Conservation (phyloP, 2,797 vertebrate genomes). For the Kryptopterus vitreolus region DNA sequence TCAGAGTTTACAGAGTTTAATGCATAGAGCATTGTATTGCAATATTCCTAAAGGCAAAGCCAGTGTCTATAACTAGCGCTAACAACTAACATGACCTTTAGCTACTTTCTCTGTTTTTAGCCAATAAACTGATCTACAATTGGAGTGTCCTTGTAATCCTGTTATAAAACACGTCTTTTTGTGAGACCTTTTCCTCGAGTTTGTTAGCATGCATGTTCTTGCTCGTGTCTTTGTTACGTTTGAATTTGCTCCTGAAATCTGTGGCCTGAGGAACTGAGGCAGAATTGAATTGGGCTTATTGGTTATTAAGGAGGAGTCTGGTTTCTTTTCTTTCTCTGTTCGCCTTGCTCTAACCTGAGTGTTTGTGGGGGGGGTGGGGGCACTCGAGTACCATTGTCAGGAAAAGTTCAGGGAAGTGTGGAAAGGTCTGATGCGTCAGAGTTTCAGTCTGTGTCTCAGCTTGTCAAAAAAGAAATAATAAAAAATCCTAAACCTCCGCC, state of each 20-base stretch:
- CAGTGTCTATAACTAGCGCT: not conserved
- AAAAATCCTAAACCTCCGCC: constrained; percentile 47
- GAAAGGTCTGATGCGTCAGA: constrained; percentile 62
- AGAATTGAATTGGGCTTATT: not conserved
- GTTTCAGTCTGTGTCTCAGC: constrained; percentile 73
- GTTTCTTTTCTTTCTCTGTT: not conserved
- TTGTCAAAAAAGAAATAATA: too few relatives aligned
- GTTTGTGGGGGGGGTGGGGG: constrained; percentile 24
- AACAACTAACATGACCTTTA: not conserved
- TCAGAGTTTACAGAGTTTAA: too few relatives aligned
- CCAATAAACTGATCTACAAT: not conserved
- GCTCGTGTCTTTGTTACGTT: too few relatives aligned
- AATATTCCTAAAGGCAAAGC: not conserved
- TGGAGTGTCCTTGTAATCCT: not conserved
- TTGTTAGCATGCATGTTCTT: not conserved
- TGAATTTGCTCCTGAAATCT: not conserved
- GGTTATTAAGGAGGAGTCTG: not conserved
- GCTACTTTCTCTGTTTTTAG: not conserved
- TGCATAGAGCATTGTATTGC: too few relatives aligned
- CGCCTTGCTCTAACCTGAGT: not conserved
- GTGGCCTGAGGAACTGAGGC: not conserved
- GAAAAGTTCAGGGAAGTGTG: constrained; percentile 28
- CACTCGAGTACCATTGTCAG: constrained; percentile 29
- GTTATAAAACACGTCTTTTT: not conserved
- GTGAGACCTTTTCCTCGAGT: not conserved